These are phyloP conservation scores for Babyrousa celebensis DNA, from an alignment of 2,797 vertebrate genomes.

Conservation along the genomic window DNA sequence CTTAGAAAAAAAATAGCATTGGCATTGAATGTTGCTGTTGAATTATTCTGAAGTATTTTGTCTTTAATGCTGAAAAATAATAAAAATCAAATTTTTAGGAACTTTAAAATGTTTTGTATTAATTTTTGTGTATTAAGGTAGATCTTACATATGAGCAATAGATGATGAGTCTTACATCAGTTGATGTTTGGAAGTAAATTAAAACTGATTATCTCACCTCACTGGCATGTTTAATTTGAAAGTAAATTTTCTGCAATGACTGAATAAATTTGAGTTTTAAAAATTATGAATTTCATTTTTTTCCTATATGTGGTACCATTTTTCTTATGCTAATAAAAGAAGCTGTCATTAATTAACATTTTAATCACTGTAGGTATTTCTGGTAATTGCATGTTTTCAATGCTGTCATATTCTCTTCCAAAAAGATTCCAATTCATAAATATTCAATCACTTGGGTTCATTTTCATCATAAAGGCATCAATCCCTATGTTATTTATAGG, in stretches of 20 bases:
- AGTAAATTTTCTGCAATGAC: slow-evolving; percentile 38
- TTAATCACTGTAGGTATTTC: slow-evolving; percentile 88
- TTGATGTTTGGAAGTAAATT: slow-evolving; percentile 5
- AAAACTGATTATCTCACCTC: slow-evolving; percentile 30
- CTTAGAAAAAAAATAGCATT: slow-evolving; percentile 18
- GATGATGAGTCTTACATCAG: slow-evolving; percentile 1
- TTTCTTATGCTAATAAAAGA: slow-evolving; percentile 85
- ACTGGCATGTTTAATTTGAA: slow-evolving; percentile 54
- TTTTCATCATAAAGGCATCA: slow-evolving; percentile 89
- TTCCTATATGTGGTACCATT: slow-evolving; percentile 74
- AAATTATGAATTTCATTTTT: slow-evolving; percentile 65
- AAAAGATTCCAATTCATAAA: slow-evolving; percentile 87
- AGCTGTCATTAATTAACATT: slow-evolving; percentile 87
- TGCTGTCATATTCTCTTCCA: slow-evolving; percentile 84
- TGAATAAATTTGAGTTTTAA: slow-evolving; percentile 66
- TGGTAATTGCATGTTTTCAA: slow-evolving; percentile 88
- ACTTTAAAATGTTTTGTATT: slow-evolving; percentile 49
- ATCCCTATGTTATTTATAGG: slow-evolving; percentile 87
- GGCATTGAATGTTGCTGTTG: background rate
- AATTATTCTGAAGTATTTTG: slow-evolving; percentile 27
- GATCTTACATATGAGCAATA: background rate
- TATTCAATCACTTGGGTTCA: slow-evolving; percentile 84
- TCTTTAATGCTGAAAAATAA: slow-evolving; percentile 22
- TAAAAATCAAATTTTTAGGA: background rate
- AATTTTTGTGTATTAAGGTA: background rate